Evolutionary conservation across 2,797 vertebrate genomes (phyloP).

Genomic region (Echiichthys vipera): DNA sequence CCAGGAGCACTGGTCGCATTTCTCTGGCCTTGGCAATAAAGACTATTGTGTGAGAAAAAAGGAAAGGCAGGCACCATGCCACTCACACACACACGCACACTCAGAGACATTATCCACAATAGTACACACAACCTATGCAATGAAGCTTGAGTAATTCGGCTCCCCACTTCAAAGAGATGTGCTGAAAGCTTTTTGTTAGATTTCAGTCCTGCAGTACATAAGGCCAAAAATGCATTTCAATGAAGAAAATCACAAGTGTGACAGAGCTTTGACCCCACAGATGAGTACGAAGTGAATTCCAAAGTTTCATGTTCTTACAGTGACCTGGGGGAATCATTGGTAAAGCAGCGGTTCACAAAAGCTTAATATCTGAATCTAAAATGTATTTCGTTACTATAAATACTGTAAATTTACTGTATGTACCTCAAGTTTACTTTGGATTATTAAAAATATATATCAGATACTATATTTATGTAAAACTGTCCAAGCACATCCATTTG

Average conservation of each 20-base stretch:
- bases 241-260: constrained; percentile 71
- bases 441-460: neutral
- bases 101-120: constrained; percentile 68
- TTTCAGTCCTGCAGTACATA: constrained; percentile 75
- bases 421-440: neutral
- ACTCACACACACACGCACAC: constrained; percentile 43
- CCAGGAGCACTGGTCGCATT: constrained; percentile 66
- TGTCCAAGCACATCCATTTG: no score
- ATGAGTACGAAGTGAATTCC: constrained; percentile 64
- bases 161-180: constrained; percentile 77
- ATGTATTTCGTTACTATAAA: neutral
- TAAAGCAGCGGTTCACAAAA: constrained; percentile 16
- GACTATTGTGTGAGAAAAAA: constrained; percentile 73
- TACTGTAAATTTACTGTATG: neutral
- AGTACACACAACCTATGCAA: constrained; percentile 74
- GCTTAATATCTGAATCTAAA: constrained; percentile 36
- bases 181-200: constrained; percentile 78
- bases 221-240: constrained; percentile 75
- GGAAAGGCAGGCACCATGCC: constrained; percentile 54
- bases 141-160: constrained; percentile 76
- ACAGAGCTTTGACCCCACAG: constrained; percentile 70
- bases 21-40: constrained; percentile 72
- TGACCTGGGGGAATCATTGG: constrained; percentile 11
- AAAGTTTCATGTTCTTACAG: constrained; percentile 59
- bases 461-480: neutral